Conservation (phyloP, 1,140 invertebrate genomes). For the Ylistrum balloti region DNA sequence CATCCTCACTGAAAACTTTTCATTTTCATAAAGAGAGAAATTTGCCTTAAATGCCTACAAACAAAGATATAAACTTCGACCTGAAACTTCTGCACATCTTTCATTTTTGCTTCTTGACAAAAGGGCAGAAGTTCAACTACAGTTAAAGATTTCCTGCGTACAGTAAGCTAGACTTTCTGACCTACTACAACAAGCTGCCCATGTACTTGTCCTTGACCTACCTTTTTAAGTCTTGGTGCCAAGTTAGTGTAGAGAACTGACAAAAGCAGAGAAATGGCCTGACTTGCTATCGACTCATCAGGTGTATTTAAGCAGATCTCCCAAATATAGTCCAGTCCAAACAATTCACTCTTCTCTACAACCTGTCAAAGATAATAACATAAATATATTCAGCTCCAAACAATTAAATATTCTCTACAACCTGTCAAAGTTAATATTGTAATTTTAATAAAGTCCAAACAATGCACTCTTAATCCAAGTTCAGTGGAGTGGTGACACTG, state of each 20-base stretch:
- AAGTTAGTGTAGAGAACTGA: conserved; percentile 83
- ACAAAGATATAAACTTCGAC: too few species aligned
- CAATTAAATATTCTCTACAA: conserved; percentile 83
- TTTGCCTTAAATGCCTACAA: too few species aligned
- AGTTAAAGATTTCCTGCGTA: too few species aligned
- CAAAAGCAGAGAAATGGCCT: conserved; percentile 83
- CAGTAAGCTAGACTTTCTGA: background rate
- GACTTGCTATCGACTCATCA: conserved; percentile 83
- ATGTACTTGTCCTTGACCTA: conserved; percentile 65
- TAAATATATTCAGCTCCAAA: conserved; percentile 74
- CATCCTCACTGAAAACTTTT: too few species aligned
- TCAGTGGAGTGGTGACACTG: too few species aligned
- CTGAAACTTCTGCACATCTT: too few species aligned
- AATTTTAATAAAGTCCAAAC: conserved; percentile 73
- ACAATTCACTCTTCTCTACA: conserved; percentile 83
- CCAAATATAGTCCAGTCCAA: conserved; percentile 84
- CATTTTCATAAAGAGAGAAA: too few species aligned
- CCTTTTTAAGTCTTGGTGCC: conserved; percentile 82
- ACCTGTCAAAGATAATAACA: conserved; percentile 72
- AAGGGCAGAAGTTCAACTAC: too few species aligned
- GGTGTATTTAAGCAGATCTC: conserved; percentile 83
- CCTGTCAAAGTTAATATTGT: conserved; percentile 69
- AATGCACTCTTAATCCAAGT: too few species aligned
- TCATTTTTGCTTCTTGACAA: too few species aligned
- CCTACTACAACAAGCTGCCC: background rate